phyloP scores from a whole-genome alignment of 2,113 vertebrate genomes.

The Delphinus delphis region DNA sequence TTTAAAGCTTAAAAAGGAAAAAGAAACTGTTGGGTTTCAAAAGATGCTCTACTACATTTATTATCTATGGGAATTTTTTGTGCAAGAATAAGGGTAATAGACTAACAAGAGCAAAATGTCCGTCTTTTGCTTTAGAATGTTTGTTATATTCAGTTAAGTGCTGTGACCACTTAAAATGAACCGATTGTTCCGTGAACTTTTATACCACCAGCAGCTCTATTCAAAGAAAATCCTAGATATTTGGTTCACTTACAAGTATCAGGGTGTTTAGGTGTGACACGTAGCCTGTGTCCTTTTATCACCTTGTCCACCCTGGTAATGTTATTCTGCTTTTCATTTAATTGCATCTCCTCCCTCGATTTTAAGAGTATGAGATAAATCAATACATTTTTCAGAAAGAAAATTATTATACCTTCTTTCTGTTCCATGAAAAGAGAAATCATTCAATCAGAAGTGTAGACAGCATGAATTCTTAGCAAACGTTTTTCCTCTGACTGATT shows the following conservation, averaged over 20 bases:
- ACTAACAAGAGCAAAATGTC: background rate
- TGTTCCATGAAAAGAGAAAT: background rate
- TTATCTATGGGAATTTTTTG: background rate
- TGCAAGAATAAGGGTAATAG: background rate
- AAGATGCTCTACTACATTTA: background rate
- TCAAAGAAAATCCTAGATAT: background rate
- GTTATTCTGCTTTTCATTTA: background rate
- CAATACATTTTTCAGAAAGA: background rate
- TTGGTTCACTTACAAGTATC: background rate
- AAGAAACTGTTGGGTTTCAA: background rate
- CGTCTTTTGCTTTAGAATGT: background rate
- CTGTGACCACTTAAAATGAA: background rate
- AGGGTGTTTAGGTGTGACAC: background rate
- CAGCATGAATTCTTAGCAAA: background rate
- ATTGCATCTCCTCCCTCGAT: background rate
- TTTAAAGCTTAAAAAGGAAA: background rate
- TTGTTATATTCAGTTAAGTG: background rate
- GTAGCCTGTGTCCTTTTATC: background rate
- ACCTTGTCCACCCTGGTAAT: background rate
- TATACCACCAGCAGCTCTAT: background rate
- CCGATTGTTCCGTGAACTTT: background rate
- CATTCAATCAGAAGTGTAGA: background rate
- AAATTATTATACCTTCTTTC: background rate
- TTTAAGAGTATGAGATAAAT: slow-evolving; percentile 40
- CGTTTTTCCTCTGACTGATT: background rate